Conservation (phyloP, 1,140 invertebrate species). For the Contarinia nasturtii region DNA sequence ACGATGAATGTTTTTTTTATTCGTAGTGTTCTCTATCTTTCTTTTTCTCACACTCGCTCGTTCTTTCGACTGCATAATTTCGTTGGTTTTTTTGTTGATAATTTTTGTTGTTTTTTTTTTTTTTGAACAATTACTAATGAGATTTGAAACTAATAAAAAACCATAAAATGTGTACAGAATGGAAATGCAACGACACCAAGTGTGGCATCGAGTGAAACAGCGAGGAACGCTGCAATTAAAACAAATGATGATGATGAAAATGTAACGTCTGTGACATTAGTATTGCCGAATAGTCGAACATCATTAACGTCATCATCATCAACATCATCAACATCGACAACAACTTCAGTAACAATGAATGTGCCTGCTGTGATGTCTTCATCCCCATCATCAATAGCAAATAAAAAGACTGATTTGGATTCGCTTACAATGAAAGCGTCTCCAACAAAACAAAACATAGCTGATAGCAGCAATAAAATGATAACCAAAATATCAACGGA, state of each 20-base stretch:
- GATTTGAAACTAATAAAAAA: no score
- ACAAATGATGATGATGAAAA: not conserved
- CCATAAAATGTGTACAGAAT: no score
- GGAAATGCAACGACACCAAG: no score
- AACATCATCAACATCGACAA: not conserved
- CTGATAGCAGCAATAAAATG: not conserved
- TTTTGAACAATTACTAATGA: no score
- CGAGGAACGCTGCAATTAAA: not conserved
- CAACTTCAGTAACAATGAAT: slow-evolving; percentile 3
- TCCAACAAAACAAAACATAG: slow-evolving; percentile 13
- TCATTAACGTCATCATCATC: not conserved
- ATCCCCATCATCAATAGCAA: not conserved
- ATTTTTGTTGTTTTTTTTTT: no score
- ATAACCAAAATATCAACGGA: not conserved
- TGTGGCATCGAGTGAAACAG: no score
- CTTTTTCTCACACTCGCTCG: no score
- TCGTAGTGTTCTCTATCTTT: no score
- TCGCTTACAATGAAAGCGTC: slow-evolving; percentile 13
- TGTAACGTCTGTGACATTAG: not conserved
- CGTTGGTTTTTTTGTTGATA: no score
- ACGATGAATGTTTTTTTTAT: no score
- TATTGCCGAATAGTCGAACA: not conserved
- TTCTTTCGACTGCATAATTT: no score
- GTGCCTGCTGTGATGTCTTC: slow-evolving; percentile 2
- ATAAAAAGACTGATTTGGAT: slow-evolving; percentile 10